Evolutionary conservation across 2,888 invertebrate species (phyloP), one percentile per base, ranked within the genome.

Genomic region (Podabrus alpinus): DNA sequence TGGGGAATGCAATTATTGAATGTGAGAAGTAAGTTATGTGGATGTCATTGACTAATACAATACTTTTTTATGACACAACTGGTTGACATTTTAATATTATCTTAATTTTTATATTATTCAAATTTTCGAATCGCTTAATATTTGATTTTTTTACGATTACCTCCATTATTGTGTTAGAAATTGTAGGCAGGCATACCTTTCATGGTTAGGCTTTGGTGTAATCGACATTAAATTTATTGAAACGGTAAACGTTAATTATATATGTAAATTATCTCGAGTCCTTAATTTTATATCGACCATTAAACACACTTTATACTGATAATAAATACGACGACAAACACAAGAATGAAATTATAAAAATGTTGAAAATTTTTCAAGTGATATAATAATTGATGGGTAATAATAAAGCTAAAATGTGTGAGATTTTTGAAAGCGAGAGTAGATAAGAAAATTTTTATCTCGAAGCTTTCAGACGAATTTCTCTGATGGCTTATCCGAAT

Each of bases 171-270:
- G 45, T 45, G 45, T 45, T 45, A n/a, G 45, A 13, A 45, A 45
- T 45, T n/a, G 45, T 45, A 45, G 45, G 45, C 7, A 45, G 45
- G 45, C 62, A 19, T n/a, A 64, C 19, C 62, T 64, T 64, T 64
- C 62, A 64, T 64, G 21, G 13, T 1, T 64, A 64, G 17, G 15
- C 21, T 21, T 64, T 21, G 17, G 21, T 64, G 66, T 60, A 66
- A 71, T 72, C 68, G 68, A 72, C 60, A 13, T 25, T 72, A 62
- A 72, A 72, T 72, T 72, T 72, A 68, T 61, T 72, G 66, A 70
- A 59, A 66, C 25, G 59, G 66, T 72, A 72, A 72, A 29, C 29
- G 61, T 61, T 45, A 45, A 67, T 72, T 68, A 68, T 61, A 24
- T 72, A 72, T 72, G 72, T 72, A 72, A 72, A 72, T 72, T 68